Evolutionary conservation across 2,797 vertebrate genomes (phyloP).

Genomic region (Emys orbicularis): DNA sequence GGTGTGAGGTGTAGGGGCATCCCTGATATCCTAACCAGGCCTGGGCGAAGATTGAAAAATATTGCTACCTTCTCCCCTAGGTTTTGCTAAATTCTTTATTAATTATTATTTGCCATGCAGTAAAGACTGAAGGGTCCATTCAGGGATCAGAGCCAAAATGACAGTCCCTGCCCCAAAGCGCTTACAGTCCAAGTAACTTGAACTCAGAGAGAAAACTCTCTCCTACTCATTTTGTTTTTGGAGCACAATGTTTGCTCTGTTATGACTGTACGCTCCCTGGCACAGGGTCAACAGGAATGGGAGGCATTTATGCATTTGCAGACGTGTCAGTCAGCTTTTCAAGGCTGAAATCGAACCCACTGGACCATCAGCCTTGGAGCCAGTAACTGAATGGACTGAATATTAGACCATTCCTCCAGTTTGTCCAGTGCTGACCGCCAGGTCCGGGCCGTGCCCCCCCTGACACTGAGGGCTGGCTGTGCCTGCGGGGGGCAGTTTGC

Average conservation of each 20-base stretch:
- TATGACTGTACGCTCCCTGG: background rate
- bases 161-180: background rate
- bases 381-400: fast-evolving
- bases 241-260: background rate
- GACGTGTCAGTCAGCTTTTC: background rate
- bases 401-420: no score
- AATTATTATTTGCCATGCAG: no score
- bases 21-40: background rate
- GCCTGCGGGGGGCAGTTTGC: no score
- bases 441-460: background rate
- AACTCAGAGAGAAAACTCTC: background rate
- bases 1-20: background rate
- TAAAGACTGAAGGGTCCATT: no score
- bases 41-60: background rate
- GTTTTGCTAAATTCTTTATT: background rate
- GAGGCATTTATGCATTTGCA: background rate
- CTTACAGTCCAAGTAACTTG: background rate
- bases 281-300: no score
- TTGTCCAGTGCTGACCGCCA: background rate
- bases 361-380: no score
- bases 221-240: background rate
- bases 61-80: background rate
- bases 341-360: no score
- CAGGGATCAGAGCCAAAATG: background rate
- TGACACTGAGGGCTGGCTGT: background rate